Base-by-base conservation (phyloP, 2,888 invertebrate species). In the Bombylius major region DNA sequence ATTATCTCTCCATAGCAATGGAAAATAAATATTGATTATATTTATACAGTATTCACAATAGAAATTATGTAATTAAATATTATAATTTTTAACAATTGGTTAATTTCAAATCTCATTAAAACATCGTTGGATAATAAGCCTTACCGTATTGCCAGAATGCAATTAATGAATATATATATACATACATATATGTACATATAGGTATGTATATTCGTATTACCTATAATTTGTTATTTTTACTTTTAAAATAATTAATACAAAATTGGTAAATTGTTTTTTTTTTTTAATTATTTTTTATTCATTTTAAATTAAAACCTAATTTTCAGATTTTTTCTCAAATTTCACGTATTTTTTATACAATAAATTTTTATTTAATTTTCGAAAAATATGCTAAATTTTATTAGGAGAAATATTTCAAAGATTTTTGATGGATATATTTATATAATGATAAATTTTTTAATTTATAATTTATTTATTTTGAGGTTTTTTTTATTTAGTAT, bases 61-160 rank as follows among this genome's bases (percentile, higher is more conserved):
- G 11, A n/a, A 44, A 44, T 8, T 44, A 44, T 13, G 1, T 44
- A 44, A 9, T 8, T 5, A 44, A 44, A 44, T 44, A 36, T 7
- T 36, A 36, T 8, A 36, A 23, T 3, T 23, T 23, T 23, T 23
- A 3, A 23, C 1, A 23, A 23, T 51, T 49, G 14, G 47, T 51
- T 51, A 47, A 51, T 51, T 34, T 51, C 47, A 51, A 33, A 39
- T 50, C 51, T 51, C 51, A 51, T 14, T 50, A 50, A 42, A 33
- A 52, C 47, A 51, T 50, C 49, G 47, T 51, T 49, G 39, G 45
- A 36, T 54, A 57, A 57, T 55, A 47, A 57, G 55, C 55, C 55
- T 57, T 55, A 57, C 57, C 31, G 36, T 52, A 57, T 57, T 57
- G 57, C 57, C 49, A 57, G 55, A 57, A 57, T 57, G 57, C 57